These are phyloP conservation scores for Zoanthus solanderi DNA, from an alignment of 92 coral and sea anemone species.

Conservation along the genomic window DNA sequence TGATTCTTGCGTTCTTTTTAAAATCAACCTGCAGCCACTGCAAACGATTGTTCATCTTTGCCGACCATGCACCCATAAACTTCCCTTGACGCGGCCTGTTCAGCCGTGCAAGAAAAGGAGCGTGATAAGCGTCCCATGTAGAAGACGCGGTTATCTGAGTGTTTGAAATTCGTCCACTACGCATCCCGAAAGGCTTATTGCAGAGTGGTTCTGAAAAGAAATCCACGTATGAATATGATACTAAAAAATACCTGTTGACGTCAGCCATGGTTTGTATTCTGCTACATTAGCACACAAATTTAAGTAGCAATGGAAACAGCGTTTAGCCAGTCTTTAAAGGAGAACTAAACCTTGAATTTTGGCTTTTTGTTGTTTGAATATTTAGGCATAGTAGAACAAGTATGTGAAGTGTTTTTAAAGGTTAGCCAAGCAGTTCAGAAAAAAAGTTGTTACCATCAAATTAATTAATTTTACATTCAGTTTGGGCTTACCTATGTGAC, in stretches of 20 bases:
- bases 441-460: too few species aligned
- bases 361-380: too few species aligned
- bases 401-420: too few species aligned
- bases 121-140: slow-evolving; percentile 13
- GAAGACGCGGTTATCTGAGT: slow-evolving; percentile 41
- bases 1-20: slow-evolving; percentile 12
- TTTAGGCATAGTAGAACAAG: too few species aligned
- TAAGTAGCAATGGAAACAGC: too few species aligned
- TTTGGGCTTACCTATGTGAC: slow-evolving; percentile 75
- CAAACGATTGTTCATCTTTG: slow-evolving; percentile 34
- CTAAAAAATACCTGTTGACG: too few species aligned
- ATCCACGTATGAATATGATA: not conserved
- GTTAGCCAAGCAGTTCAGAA: too few species aligned
- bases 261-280: too few species aligned
- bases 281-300: too few species aligned
- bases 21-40: slow-evolving; percentile 45
- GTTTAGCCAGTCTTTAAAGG: too few species aligned
- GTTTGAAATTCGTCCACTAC: slow-evolving; percentile 35
- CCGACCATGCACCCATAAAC: slow-evolving; percentile 37
- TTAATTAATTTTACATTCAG: too few species aligned
- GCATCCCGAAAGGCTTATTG: slow-evolving; percentile 34
- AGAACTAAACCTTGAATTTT: too few species aligned
- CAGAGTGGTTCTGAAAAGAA: slow-evolving; percentile 32
- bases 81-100: slow-evolving; percentile 30
- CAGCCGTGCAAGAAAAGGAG: slow-evolving; percentile 25